Evolutionary conservation across 2,797 vertebrate genomes (phyloP), one percentile per base, ranked within the genome.

Genomic region (Dryobates pubescens): DNA sequence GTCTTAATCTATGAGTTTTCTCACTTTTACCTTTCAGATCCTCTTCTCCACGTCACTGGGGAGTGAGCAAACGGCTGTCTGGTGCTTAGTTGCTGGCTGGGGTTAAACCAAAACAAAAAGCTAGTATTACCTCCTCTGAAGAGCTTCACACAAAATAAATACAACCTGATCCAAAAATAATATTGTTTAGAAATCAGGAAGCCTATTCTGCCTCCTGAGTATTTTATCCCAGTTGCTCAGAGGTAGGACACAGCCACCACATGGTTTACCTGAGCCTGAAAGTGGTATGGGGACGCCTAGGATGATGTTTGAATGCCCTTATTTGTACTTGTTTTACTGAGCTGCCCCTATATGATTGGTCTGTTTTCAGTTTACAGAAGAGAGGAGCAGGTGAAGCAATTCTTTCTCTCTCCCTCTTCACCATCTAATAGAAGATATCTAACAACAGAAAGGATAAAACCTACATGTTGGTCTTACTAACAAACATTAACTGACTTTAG

Each of bases 221-320:
- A 1, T 29, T 49, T 80, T 56, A 17, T 61, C 18, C 18, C 62
- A 41, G 47, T 38, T 36, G 10, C 47, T 70, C 2, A 3, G 59
- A 67, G 15, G 53, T 38, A 23, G 19, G 58, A 43, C n/a, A 12
- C 15, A 54, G 47, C 10, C 41, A 58, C 36, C 0, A 2, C n/a
- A 13, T 10, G 19, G 43, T 43, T 74, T 67, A 26, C 17, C 70
- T n/a, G 41, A 81, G 30, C 47, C 57, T 38, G 11, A 27, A 45
- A 1, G 0, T 2, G 11, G 32, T 3, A 2, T 0, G 2, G 24
- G 24, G 30, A 61, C 30, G 34, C 26, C 56, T 17, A 27, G 19
- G 10, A 4, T 2, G 1, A 24, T 43, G 49, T 4, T 53, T 45
- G 13, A 6, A 65, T 76, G 45, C 27, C 27, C 27, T 58, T 53